A percentile compares a stretch with the other conserved stretches of the same genome.
phyloP scores from a whole-genome alignment of 1,140 invertebrate species.

The Eufriesea mexicana region DNA sequence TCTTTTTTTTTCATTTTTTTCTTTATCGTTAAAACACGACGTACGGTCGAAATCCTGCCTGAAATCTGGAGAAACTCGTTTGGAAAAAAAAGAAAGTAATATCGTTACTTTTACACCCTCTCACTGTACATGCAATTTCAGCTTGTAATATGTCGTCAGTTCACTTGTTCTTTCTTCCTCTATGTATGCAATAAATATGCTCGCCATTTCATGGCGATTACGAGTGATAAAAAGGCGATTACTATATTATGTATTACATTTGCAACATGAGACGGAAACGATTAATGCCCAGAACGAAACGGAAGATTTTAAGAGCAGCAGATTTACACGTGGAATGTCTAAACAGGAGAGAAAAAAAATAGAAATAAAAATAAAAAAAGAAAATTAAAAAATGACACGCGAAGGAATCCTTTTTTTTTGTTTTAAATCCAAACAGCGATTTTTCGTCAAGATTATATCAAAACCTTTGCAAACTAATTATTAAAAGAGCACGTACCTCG shows the following conservation, averaged over 20 bases:
- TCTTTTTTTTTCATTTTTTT: slow-evolving; percentile 1
- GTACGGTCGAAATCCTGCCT: neutral
- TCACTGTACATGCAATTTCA: neutral
- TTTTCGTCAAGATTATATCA: neutral
- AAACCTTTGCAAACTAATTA: neutral
- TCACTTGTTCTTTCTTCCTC: slow-evolving; percentile 5
- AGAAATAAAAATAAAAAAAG: neutral
- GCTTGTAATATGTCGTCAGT: neutral
- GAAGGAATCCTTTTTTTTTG: neutral
- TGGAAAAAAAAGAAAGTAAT: slow-evolving; percentile 2
- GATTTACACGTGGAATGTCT: slow-evolving; percentile 54
- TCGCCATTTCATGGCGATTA: slow-evolving; percentile 42
- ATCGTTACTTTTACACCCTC: neutral
- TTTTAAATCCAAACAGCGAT: neutral
- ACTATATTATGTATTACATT: slow-evolving; percentile 45
- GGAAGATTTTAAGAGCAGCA: slow-evolving; percentile 61
- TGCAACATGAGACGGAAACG: slow-evolving; percentile 43
- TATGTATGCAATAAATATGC: slow-evolving; percentile 64
- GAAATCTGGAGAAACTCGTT: slow-evolving; percentile 5
- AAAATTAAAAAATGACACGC: neutral
- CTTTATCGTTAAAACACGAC: slow-evolving; percentile 12
- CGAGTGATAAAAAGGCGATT: slow-evolving; percentile 38
- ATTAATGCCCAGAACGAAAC: slow-evolving; percentile 66
- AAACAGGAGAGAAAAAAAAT: neutral
- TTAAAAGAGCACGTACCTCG: neutral